Evolutionary conservation across 2,113 vertebrate species (phyloP), one percentile per base, ranked within the genome.

Genomic region (Uropsilus gracilis): DNA sequence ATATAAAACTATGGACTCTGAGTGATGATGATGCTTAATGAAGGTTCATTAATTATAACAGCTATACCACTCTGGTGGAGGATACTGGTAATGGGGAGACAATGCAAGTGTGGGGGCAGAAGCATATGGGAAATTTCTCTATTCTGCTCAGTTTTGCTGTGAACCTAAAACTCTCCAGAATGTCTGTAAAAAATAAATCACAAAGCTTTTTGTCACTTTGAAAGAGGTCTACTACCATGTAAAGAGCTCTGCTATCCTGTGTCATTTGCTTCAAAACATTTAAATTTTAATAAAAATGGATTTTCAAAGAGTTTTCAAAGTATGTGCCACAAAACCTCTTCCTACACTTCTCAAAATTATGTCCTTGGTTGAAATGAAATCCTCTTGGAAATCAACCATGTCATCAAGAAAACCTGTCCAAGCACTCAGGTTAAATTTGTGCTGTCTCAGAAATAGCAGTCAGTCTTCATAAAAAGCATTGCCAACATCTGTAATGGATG

Each of bases 341-440:
- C 46, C 34, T 55, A 55, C 12, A 77, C 94, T 95, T 94, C 83
- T 77, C 50, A 84, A 78, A 77, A 91, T 63, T 39, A 68, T 64
- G 48, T 32, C 24, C 89, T 95, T 94, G 63, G 64, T 75, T 90
- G 78, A 92, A 95, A 95, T 84, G 71, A 94, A 95, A 89, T 92
- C 44, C 76, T 71, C 26, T 93, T 92, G 42, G 59, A 95, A 90
- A 91, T 94, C 63, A 92, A 95, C 37, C n/a, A 42, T 82, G 61
- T 86, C 88, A 92, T 96, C 92, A 95, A 93, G 82, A 90, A 94
- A 96, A 44, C 57, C 78, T 94, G 18, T 93, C 69, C 26, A 76
- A 37, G 28, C 18, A 16, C 39, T 96, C 86, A 68, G 86, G 59
- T 96, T 95, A 91, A 94, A 96, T 93, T 83, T 94, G 34, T 71